A percentile compares a stretch with the other conserved stretches of the same genome.
phyloP scores from a whole-genome alignment of 2,888 invertebrate species.

The Drosophila prostipennis region DNA sequence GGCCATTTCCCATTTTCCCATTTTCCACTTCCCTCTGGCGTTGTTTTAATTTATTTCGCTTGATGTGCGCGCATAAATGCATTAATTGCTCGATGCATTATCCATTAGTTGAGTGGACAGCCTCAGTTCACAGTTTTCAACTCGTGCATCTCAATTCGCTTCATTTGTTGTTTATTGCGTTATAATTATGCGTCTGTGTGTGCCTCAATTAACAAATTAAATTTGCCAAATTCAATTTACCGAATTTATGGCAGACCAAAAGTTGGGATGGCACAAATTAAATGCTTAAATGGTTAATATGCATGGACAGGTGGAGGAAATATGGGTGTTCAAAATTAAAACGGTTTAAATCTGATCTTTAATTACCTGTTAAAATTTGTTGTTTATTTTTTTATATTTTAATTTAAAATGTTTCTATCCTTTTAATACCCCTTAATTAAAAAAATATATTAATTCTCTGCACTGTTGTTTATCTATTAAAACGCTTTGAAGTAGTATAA shows the following conservation, averaged over 20 bases:
- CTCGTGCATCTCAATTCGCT: conserved; percentile 39
- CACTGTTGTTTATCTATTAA: too few species aligned
- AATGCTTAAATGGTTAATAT: conserved; percentile 27
- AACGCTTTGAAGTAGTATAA: too few species aligned
- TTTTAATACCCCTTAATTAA: too few species aligned
- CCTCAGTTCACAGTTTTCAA: conserved; percentile 13
- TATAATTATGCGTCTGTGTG: conserved; percentile 44
- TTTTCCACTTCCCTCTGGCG: conserved; percentile 29
- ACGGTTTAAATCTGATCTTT: too few species aligned
- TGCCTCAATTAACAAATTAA: conserved; percentile 70
- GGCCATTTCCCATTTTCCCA: conserved; percentile 21
- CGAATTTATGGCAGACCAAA: conserved; percentile 33
- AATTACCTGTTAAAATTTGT: too few species aligned
- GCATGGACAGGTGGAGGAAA: background rate
- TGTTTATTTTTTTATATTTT: too few species aligned
- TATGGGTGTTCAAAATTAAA: too few species aligned
- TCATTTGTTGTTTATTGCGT: conserved; percentile 71
- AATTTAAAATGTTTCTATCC: too few species aligned
- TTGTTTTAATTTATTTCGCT: conserved; percentile 61
- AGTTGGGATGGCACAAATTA: conserved; percentile 20
- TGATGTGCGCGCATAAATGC: conserved; percentile 59
- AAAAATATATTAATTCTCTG: too few species aligned
- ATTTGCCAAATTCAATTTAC: conserved; percentile 61
- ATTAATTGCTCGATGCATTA: conserved; percentile 68
- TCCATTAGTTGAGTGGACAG: conserved; percentile 64